phyloP scores from a whole-genome alignment of 1,140 invertebrate genomes.

The Prorops nasuta region DNA sequence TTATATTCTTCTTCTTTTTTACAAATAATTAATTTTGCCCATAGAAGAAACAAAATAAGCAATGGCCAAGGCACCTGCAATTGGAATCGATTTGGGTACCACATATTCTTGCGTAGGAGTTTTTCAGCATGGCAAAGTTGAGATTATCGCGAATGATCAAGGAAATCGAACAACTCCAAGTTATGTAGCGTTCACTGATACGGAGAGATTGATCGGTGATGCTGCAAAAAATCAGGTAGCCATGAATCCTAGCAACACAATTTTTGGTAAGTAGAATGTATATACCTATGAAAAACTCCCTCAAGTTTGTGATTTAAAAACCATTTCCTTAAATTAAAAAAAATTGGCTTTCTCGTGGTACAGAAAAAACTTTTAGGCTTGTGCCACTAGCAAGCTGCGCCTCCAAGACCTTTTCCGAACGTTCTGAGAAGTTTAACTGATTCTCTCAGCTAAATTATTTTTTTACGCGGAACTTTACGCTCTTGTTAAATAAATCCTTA shows the following conservation, averaged over 20 bases:
- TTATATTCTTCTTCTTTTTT: no score
- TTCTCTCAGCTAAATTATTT: background rate
- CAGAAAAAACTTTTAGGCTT: background rate
- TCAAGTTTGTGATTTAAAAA: background rate
- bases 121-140: slow-evolving; percentile 81
- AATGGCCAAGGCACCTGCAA: slow-evolving; percentile 58
- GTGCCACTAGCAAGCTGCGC: background rate
- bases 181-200: slow-evolving; percentile 89
- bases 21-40: no score
- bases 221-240: slow-evolving; percentile 75
- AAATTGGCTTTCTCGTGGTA: background rate
- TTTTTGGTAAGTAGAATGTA: slow-evolving; percentile 59
- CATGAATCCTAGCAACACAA: slow-evolving; percentile 74
- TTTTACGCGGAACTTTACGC: no score
- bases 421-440: background rate
- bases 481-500: no score
- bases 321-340: background rate
- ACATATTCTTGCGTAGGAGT: slow-evolving; percentile 81
- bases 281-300: background rate
- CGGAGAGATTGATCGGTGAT: slow-evolving; percentile 84
- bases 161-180: slow-evolving; percentile 88
- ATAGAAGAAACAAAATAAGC: slow-evolving; percentile 14
- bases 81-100: slow-evolving; percentile 76
- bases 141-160: slow-evolving; percentile 91
- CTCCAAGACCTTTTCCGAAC: background rate